These are phyloP conservation scores for Scolanthus callimorphus DNA, from an alignment of 92 coral and sea anemone species.

Conservation along the genomic window DNA sequence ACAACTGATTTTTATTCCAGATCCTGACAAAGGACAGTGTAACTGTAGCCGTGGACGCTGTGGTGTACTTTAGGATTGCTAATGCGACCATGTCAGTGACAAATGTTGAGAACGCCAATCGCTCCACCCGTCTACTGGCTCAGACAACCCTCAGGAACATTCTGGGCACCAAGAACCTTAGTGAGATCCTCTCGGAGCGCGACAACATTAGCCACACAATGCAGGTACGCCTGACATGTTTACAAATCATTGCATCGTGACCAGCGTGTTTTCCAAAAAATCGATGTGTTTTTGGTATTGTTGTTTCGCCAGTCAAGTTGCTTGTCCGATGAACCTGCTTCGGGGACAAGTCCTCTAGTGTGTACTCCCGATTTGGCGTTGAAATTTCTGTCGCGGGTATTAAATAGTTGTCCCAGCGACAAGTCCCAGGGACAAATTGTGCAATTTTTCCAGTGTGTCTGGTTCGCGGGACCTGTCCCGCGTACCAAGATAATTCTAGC, in stretches of 20 bases:
- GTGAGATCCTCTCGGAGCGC: constrained; percentile 85
- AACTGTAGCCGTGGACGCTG: constrained; percentile 96
- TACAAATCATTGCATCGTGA: too few species aligned
- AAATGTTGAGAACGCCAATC: constrained; percentile 88
- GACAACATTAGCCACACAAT: constrained; percentile 80
- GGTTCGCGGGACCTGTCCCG: too few species aligned
- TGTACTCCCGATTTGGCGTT: too few species aligned
- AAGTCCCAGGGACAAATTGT: too few species aligned
- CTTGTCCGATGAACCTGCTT: too few species aligned
- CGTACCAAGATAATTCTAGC: too few species aligned
- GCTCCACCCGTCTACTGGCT: constrained; percentile 90
- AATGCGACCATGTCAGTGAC: constrained; percentile 89
- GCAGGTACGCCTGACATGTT: constrained; percentile 79
- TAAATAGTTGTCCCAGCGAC: too few species aligned
- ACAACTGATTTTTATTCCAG: constrained; percentile 25
- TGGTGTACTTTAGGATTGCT: constrained; percentile 85
- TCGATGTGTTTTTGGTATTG: background rate
- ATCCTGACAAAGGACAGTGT: constrained; percentile 88
- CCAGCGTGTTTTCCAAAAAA: too few species aligned
- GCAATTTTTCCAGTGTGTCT: too few species aligned
- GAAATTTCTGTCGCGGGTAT: too few species aligned
- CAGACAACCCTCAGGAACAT: constrained; percentile 91
- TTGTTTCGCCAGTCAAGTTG: too few species aligned
- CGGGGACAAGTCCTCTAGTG: too few species aligned
- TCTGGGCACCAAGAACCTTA: constrained; percentile 83